phyloP scores from a whole-genome alignment of 2,797 vertebrate species.

The Intellagama lesueurii region DNA sequence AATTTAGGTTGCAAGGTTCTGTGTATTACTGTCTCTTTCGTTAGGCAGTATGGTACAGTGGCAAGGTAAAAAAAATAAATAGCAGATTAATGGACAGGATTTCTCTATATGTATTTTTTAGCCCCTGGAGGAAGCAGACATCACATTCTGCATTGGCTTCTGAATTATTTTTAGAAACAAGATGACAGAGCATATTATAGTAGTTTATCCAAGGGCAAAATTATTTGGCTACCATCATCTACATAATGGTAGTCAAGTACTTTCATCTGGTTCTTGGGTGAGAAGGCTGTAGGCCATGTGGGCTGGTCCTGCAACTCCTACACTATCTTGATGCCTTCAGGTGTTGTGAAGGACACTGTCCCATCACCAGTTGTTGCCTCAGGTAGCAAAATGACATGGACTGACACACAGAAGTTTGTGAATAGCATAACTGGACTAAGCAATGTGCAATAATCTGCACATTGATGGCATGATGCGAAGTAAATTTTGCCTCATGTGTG shows the following conservation, averaged over 20 bases:
- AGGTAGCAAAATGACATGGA: neutral
- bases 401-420: neutral
- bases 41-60: neutral
- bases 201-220: neutral
- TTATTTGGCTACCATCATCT: neutral
- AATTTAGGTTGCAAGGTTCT: neutral
- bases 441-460: neutral
- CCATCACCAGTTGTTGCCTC: neutral
- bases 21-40: neutral
- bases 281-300: neutral
- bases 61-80: neutral
- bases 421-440: too few species aligned
- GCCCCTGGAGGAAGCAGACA: too few species aligned
- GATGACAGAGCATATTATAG: neutral
- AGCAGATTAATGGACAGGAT: neutral
- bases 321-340: neutral
- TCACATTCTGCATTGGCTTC: neutral
- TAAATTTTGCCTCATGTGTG: neutral
- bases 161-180: neutral
- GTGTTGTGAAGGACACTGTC: neutral
- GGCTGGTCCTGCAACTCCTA: neutral
- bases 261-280: neutral
- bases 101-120: neutral
- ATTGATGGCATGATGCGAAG: too few species aligned
- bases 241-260: too few species aligned